Evolutionary conservation across 2,888 invertebrate genomes (phyloP).

Genomic region (Aporophyla lueneburgensis): DNA sequence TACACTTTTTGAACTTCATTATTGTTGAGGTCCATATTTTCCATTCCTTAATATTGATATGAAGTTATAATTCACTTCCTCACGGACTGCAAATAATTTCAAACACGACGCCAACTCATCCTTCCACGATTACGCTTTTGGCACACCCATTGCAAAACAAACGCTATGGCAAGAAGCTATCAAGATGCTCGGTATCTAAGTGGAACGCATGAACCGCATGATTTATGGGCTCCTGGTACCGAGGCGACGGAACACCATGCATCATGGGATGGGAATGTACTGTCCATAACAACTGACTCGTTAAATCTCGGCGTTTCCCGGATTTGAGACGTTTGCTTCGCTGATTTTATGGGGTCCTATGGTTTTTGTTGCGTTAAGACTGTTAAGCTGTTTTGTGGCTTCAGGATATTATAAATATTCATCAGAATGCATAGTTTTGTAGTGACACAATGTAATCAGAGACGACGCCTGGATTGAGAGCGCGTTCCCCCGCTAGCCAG

Average conservation of each 20-base stretch:
- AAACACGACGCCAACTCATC: slow-evolving; percentile 10
- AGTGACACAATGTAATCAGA: too few relatives aligned
- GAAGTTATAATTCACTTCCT: neutral
- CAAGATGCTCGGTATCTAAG: slow-evolving; percentile 66
- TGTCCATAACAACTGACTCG: slow-evolving; percentile 66
- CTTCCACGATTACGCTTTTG: slow-evolving; percentile 57
- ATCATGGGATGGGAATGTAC: slow-evolving; percentile 64
- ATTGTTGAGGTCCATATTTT: neutral
- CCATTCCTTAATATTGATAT: neutral
- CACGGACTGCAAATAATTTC: slow-evolving; percentile 35
- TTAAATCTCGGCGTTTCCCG: slow-evolving; percentile 56
- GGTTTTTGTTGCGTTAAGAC: slow-evolving; percentile 36
- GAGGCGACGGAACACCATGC: slow-evolving; percentile 56
- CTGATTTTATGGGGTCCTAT: slow-evolving; percentile 36
- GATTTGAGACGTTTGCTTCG: slow-evolving; percentile 37
- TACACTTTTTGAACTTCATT: neutral
- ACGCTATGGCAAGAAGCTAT: slow-evolving; percentile 61
- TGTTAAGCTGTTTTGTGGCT: slow-evolving; percentile 8
- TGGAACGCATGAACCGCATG: slow-evolving; percentile 58
- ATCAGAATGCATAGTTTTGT: neutral
- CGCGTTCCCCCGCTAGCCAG: too few relatives aligned
- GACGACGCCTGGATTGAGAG: too few relatives aligned
- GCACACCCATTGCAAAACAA: slow-evolving; percentile 55
- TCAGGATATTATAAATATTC: neutral
- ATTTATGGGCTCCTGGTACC: slow-evolving; percentile 63